Percentiles rank a stretch among this genome's conserved stretches.
Conservation (phyloP, 2,113 vertebrate species). For the Plestiodon gilberti region DNA sequence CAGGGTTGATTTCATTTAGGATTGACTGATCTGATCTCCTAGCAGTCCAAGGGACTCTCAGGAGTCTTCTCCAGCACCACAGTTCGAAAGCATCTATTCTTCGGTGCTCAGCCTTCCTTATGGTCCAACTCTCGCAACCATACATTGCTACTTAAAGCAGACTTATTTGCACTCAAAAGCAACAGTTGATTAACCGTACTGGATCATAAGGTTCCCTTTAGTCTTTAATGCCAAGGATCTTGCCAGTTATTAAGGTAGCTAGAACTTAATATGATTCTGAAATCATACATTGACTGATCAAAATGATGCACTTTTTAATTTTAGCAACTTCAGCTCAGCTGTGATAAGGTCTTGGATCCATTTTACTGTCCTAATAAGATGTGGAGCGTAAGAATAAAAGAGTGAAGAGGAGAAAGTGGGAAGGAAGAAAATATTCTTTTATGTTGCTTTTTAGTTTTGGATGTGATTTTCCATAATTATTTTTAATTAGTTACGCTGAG, state of each 20-base stretch:
- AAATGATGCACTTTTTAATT: slow-evolving; percentile 12
- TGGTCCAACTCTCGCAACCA: too few relatives aligned
- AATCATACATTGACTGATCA: background rate
- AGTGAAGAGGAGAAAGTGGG: background rate
- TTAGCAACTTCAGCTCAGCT: slow-evolving; percentile 15
- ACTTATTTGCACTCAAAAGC: background rate
- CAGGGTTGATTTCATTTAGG: too few relatives aligned
- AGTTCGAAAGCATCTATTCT: too few relatives aligned
- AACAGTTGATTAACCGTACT: background rate
- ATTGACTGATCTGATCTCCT: too few relatives aligned
- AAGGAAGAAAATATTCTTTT: slow-evolving; percentile 39
- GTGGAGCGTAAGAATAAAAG: background rate
- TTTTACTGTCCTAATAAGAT: slow-evolving; percentile 27
- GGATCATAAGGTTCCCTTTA: background rate
- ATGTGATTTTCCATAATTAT: slow-evolving; percentile 90
- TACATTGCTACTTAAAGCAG: too few relatives aligned
- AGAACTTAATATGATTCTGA: background rate
- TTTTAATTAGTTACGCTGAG: slow-evolving; percentile 91
- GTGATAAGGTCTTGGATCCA: background rate
- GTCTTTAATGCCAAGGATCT: background rate
- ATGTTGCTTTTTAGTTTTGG: slow-evolving; percentile 73
- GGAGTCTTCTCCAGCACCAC: too few relatives aligned
- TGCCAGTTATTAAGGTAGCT: background rate
- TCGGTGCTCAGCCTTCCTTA: too few relatives aligned
- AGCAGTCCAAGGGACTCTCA: too few relatives aligned